Base-by-base conservation (phyloP, 2,113 vertebrate genomes). In the Cheirogaleus medius region DNA sequence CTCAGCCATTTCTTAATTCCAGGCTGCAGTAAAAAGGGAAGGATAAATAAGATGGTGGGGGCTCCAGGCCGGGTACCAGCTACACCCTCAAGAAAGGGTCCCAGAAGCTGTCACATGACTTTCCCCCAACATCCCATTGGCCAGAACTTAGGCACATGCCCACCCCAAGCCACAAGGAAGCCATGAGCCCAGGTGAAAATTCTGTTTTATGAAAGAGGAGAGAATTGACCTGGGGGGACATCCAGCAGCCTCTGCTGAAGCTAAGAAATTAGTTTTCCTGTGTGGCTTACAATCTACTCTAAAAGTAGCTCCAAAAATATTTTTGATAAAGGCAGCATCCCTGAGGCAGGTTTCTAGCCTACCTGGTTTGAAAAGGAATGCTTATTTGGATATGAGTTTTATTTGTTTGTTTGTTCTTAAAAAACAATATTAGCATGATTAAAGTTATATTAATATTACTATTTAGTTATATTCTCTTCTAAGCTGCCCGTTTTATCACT, bases 381-480 rank as follows among this genome's bases (percentile, higher is more conserved):
- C 5, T 47, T 84, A 80, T 10, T 88, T 73, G n/a, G 23, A 2
- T 66, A 44, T 73, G 18, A 87, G 25, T 29, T 87, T 39, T 76
- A 23, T 54, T 87, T 52, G 37, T 81, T 66, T 90, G 29, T 42
- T 47, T 76, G 32, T 83, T 76, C 27, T 74, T 95, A 54, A 95
- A 49, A 49, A 76, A 5, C 42, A 76, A 6, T 29, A n/a, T 80
- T 85, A 54, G 23, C 87, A 56, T 69, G 54, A 54, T 47, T 80
- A 60, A 84, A 63, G 32, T 66, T 63, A 47, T 25, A 56, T 29
- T 69, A 76, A 83, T 56, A 69, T 87, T 87, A 63, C 54, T 83
- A 13, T 88, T 73, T 89, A 64, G 29, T 52, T 82, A 27, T 29
- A 3, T 34, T 94, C 32, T 84, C n/a, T 58, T 66, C 11, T 42